phyloP scores from a whole-genome alignment of 1,140 invertebrate species.

The Sweltsa coloradensis region DNA sequence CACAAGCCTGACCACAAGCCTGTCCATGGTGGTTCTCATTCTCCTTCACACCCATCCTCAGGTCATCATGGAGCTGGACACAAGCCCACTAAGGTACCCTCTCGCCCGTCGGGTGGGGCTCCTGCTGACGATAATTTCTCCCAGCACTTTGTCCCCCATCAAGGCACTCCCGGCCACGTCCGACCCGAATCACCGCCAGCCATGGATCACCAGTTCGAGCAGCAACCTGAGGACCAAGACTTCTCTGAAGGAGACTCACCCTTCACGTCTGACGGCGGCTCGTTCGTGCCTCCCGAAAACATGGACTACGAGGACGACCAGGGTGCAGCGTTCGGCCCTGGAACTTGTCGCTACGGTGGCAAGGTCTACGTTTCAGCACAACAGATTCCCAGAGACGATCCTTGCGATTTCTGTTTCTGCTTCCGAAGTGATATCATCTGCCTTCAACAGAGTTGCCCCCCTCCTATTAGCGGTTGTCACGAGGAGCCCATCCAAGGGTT shows the following conservation, averaged over 20 bases:
- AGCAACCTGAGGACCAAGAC: constrained; percentile 24
- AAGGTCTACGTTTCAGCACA: constrained; percentile 88
- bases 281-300: constrained; percentile 18
- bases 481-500: constrained; percentile 85
- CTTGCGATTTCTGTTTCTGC: constrained; percentile 95
- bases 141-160: too few species aligned
- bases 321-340: constrained; percentile 62
- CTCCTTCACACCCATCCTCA: too few species aligned
- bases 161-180: too few species aligned
- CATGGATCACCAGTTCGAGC: too few species aligned
- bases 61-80: too few species aligned
- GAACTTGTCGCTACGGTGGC: constrained; percentile 80
- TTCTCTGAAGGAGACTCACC: constrained; percentile 25
- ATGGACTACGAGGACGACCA: constrained; percentile 52
- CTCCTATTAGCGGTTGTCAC: constrained; percentile 78
- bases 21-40: too few species aligned
- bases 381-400: constrained; percentile 86
- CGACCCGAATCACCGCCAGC: too few species aligned
- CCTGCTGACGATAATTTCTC: too few species aligned
- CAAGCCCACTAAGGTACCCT: too few species aligned
- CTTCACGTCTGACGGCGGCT: constrained; percentile 27
- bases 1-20: too few species aligned
- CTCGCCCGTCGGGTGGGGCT: too few species aligned
- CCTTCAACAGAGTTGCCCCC: constrained; percentile 87
- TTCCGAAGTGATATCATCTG: constrained; percentile 93